phyloP scores from a whole-genome alignment of 2,888 invertebrate genomes.

The Hylaea fasciaria region DNA sequence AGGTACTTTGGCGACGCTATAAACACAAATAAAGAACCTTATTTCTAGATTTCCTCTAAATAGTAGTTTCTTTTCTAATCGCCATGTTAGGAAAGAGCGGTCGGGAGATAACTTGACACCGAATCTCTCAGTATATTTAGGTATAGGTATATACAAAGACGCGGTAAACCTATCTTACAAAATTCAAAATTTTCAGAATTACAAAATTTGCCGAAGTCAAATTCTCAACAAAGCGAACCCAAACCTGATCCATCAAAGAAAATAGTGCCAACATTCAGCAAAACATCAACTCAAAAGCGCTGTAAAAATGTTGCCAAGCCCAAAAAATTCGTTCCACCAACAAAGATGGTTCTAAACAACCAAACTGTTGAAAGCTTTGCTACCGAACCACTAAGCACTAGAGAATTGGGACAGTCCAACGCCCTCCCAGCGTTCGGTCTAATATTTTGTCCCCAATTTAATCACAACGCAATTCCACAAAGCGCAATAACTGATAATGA shows the following conservation, averaged over 20 bases:
- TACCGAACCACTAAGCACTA: conserved; percentile 2
- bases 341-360: conserved; percentile 39
- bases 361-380: conserved; percentile 2
- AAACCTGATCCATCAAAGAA: conserved; percentile 24
- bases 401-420: background rate
- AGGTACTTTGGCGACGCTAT: too few species aligned
- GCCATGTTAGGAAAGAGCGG: too few species aligned
- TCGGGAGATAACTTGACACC: too few species aligned
- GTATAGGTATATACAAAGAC: too few species aligned
- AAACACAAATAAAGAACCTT: too few species aligned
- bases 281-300: conserved; percentile 38
- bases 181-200: conserved; percentile 22
- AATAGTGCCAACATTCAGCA: conserved; percentile 56
- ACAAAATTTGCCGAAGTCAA: conserved; percentile 4
- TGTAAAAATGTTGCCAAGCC: conserved; percentile 38
- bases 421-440: conserved; percentile 8
- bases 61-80: too few species aligned
- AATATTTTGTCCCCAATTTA: conserved; percentile 8
- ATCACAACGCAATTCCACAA: background rate
- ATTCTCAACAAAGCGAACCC: background rate
- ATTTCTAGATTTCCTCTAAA: too few species aligned
- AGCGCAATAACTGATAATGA: background rate
- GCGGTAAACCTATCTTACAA: too few species aligned
- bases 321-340: conserved; percentile 63
- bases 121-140: too few species aligned